Evolutionary conservation across 2,797 vertebrate species (phyloP).

Genomic region (Coluber constrictor): DNA sequence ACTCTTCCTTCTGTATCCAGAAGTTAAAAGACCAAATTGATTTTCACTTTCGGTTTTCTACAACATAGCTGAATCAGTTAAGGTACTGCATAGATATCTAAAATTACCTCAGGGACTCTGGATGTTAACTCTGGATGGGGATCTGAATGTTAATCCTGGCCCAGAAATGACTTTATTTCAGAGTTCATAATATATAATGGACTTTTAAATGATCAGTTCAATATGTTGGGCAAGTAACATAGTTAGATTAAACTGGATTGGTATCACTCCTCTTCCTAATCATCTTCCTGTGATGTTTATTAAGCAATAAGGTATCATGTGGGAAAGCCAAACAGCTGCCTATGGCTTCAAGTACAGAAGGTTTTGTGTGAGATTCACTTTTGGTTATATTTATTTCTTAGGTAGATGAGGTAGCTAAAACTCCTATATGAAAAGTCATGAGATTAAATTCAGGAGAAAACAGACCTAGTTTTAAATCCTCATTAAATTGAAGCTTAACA

Average conservation of each 20-base stretch:
- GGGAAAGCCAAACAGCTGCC: not conserved
- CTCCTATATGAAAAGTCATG: not conserved
- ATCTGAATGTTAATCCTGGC: not conserved
- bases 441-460: not conserved
- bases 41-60: not conserved
- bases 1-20: not conserved
- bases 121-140: not conserved
- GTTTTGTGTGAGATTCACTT: not conserved
- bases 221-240: not conserved
- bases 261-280: not conserved
- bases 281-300: not conserved
- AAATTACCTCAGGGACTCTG: not conserved
- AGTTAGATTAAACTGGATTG: not conserved
- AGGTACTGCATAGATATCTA: not conserved
- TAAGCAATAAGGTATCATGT: not conserved
- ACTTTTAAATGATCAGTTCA: not conserved
- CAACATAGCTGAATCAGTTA: not conserved
- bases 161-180: not conserved
- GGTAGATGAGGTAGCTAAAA: not conserved
- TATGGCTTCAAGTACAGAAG: not conserved
- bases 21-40: not conserved
- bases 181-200: not conserved
- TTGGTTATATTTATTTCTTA: not conserved
- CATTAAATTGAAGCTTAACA: not conserved
- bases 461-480: not conserved